Conservation (phyloP, 1,140 invertebrate genomes). For the Parasteatoda tepidariorum region DNA sequence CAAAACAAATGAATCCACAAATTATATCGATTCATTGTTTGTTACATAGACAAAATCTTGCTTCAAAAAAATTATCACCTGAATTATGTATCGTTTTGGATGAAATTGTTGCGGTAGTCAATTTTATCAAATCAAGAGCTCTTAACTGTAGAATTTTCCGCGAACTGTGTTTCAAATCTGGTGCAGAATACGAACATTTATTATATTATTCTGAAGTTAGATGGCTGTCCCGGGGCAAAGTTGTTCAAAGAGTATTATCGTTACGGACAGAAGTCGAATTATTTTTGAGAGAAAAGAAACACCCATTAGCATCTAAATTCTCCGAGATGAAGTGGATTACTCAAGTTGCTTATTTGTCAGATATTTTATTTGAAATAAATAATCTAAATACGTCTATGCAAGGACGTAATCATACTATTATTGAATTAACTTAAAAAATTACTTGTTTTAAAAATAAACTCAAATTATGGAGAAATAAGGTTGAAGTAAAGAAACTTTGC, state of each 20-base stretch:
- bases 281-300: constrained; percentile 26
- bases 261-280: constrained; percentile 29
- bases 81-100: constrained; percentile 23
- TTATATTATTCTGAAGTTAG: constrained; percentile 10
- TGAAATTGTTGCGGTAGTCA: constrained; percentile 29
- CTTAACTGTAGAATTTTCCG: constrained; percentile 31
- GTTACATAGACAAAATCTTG: constrained; percentile 25
- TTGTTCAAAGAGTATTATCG: constrained; percentile 22
- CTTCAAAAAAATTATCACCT: constrained; percentile 13
- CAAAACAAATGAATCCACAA: constrained; percentile 22
- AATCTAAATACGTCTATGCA: constrained; percentile 34
- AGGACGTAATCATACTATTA: constrained; percentile 23
- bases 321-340: not conserved
- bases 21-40: constrained; percentile 15
- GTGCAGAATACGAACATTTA: constrained; percentile 16
- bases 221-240: constrained; percentile 40
- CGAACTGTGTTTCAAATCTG: constrained; percentile 16
- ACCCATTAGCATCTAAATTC: constrained; percentile 1
- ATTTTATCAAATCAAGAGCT: constrained; percentile 43
- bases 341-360: constrained; percentile 37
- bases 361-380: constrained; percentile 39
- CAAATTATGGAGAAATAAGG: constrained; percentile 14
- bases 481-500: constrained; percentile 13
- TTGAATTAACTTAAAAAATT: constrained; percentile 33
- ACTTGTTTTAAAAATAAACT: constrained; percentile 39